A percentile compares a stretch with the other conserved stretches of the same genome.
phyloP scores from a whole-genome alignment of 2,888 invertebrate species.

The Machimus rusticus region DNA sequence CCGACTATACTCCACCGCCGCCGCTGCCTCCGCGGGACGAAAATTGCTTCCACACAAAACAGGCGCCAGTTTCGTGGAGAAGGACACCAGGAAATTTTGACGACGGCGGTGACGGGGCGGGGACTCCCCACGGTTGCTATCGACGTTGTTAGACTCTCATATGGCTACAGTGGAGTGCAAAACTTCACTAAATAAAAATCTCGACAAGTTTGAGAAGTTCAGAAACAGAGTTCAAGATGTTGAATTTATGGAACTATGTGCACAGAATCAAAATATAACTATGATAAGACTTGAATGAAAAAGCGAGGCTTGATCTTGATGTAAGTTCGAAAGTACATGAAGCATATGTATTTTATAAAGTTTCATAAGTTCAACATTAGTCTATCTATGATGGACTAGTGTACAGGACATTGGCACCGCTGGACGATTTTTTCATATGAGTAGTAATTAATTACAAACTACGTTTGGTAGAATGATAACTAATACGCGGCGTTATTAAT shows the following conservation, averaged over 20 bases:
- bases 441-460: too few species aligned
- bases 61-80: neutral
- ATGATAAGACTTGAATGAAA: too few species aligned
- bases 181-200: neutral
- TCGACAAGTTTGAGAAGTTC: neutral
- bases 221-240: neutral
- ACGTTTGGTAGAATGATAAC: too few species aligned
- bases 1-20: neutral
- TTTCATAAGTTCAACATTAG: too few species aligned
- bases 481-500: too few species aligned
- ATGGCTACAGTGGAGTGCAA: conserved; percentile 15
- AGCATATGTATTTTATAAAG: too few species aligned
- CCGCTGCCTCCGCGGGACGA: neutral
- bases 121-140: conserved; percentile 19
- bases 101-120: neutral
- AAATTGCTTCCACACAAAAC: neutral
- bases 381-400: too few species aligned
- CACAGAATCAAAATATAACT: too few species aligned
- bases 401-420: too few species aligned
- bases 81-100: neutral
- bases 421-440: too few species aligned
- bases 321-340: too few species aligned
- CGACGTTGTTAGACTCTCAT: conserved; percentile 23
- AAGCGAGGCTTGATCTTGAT: too few species aligned
- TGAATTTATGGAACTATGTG: neutral